Evolutionary conservation across 2,797 vertebrate species (phyloP), one percentile per base, ranked within the genome.

Genomic region (Argentina silus): DNA sequence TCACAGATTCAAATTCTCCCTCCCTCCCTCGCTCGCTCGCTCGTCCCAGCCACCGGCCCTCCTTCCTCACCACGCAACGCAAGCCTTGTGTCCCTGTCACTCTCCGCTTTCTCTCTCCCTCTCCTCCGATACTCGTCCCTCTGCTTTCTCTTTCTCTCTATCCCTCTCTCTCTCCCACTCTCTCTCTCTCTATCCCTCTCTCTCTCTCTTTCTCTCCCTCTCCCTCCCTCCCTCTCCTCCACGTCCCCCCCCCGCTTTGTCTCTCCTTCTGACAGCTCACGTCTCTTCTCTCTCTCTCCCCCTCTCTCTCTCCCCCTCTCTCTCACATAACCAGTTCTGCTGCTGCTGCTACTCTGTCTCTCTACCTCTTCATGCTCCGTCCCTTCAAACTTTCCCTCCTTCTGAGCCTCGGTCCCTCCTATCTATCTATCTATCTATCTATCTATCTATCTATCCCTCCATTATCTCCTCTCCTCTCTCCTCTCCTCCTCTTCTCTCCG

Each of bases 1-100:
- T 51, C 87, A 51, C 83, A 89, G 86, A 87, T 90, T 92, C 87
- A 91, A 90, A 87, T 88, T 88, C 86, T 90, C 90, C 90, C 89
- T 90, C 82, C 80, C 72, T 80, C 81, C 74, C 23, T 62, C 60
- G 9, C 47, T 84, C 77, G 74, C 81, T 76, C 81, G n/a, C n/a
- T 74, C 80, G 80, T 72, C 77, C 72, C 76, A 69, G 48, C 78
- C 61, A 65, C 75, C 47, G 81, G 85, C 82, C 73, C 84, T 78
- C 85, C 86, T 86, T 81, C 73, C 75, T 74, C 81, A 81, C 12
- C 72, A 1, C 76, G 12, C 77, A 78, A 73, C 71, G 70, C 80
- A 15, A 78, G 67, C 69, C 76, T 83, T 43, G 79, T 82, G 85
- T 64, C 82, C 81, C 85, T 85, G 85, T 89, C 88, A 89, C 85